These are phyloP conservation scores for Tinea trinotella DNA, from an alignment of 2,888 invertebrate species.

Conservation along the genomic window DNA sequence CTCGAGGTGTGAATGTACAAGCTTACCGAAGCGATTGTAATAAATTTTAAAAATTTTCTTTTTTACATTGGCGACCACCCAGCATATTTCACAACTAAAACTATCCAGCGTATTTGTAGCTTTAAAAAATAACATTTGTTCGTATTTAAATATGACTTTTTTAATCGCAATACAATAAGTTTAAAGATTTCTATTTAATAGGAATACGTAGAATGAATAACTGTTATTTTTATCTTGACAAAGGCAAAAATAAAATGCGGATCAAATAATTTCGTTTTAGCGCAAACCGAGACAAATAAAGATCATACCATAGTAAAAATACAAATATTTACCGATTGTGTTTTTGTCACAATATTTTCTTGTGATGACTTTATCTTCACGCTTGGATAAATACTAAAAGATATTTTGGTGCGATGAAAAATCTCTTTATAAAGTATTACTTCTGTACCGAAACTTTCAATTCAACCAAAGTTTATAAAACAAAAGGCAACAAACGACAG, in stretches of 20 bases:
- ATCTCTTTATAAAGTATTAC: neutral
- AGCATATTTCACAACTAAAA: too few species aligned
- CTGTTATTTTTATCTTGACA: neutral
- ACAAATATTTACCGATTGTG: neutral
- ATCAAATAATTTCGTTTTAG: neutral
- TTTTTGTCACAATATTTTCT: neutral
- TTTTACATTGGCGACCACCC: too few species aligned
- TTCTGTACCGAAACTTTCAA: neutral
- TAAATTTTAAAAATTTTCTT: too few species aligned
- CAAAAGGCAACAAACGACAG: neutral
- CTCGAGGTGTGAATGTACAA: neutral
- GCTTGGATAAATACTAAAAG: conserved; percentile 11
- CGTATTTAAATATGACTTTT: too few species aligned
- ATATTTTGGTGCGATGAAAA: conserved; percentile 11
- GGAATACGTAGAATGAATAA: neutral
- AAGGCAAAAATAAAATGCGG: neutral
- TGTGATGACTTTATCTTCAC: conserved; percentile 8
- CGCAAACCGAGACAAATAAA: neutral
- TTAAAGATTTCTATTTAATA: neutral
- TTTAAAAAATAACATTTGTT: too few species aligned
- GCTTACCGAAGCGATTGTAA: too few species aligned
- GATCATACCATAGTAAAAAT: neutral
- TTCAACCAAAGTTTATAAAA: neutral
- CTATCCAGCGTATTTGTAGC: too few species aligned
- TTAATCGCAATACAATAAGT: neutral